phyloP scores from a whole-genome alignment of 2,113 vertebrate genomes.

The Ptyas mucosa region DNA sequence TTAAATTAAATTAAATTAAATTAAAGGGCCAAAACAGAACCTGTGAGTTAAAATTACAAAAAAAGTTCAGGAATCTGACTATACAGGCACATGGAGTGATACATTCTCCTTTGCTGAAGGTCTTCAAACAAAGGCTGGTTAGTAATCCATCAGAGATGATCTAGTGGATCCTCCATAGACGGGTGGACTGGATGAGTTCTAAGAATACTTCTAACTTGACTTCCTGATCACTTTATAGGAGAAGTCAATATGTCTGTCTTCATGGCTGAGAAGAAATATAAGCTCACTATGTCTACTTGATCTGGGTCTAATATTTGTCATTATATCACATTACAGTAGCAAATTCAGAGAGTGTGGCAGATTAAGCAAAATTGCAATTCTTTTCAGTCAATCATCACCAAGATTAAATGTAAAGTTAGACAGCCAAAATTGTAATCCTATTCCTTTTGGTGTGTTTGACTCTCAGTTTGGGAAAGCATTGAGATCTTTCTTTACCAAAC shows the following conservation, averaged over 20 bases:
- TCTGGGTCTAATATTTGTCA: neutral
- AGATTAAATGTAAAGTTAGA: neutral
- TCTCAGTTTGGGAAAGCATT: neutral
- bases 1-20: too few relatives aligned
- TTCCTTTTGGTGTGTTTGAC: neutral
- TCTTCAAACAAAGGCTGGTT: neutral
- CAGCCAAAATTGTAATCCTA: neutral
- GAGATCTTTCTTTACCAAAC: neutral
- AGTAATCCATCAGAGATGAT: neutral
- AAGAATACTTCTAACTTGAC: neutral
- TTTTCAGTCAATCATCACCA: neutral
- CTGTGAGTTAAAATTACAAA: neutral
- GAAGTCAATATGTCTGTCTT: neutral
- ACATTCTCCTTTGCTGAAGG: neutral
- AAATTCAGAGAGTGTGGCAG: neutral
- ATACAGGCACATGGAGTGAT: neutral
- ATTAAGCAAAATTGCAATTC: neutral
- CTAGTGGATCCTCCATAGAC: neutral
- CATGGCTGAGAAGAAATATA: neutral
- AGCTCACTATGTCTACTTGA: neutral
- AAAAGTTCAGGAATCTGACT: neutral
- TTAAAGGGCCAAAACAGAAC: neutral
- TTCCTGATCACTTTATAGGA: neutral
- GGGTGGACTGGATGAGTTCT: neutral
- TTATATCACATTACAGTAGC: neutral